A percentile compares a stretch with the other conserved stretches of the same genome.
Evolutionary conservation across 2,888 invertebrate genomes (phyloP).

Genomic region (Enoplolaimus lenunculus): DNA sequence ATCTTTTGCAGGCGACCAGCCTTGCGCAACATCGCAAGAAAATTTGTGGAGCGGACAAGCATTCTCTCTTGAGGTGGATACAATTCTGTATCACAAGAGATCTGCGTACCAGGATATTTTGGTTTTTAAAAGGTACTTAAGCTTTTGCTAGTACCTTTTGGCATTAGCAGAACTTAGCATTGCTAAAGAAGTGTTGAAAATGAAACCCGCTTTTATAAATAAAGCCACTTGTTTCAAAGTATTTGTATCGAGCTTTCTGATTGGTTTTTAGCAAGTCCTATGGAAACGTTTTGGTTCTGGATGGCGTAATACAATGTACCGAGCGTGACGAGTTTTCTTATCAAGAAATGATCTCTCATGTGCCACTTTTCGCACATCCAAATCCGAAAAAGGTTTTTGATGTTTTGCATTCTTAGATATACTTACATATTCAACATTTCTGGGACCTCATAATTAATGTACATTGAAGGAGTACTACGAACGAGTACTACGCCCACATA

Average conservation of each 20-base stretch:
- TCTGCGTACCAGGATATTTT: conserved; percentile 71
- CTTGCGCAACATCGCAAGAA: not conserved
- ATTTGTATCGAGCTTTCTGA: too few relatives aligned
- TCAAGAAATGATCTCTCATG: conserved; percentile 92
- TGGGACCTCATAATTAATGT: too few relatives aligned
- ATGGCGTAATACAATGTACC: conserved; percentile 91
- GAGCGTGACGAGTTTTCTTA: conserved; percentile 91
- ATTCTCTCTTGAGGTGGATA: conserved; percentile 67
- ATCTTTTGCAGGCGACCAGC: too few relatives aligned
- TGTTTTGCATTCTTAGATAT: too few relatives aligned
- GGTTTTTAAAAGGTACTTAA: conserved; percentile 65
- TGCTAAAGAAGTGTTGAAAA: too few relatives aligned
- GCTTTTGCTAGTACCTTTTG: too few relatives aligned
- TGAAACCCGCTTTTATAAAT: too few relatives aligned
- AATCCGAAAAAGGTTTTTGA: conserved; percentile 71
- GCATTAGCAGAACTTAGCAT: too few relatives aligned
- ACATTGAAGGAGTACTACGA: too few relatives aligned
- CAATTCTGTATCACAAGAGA: conserved; percentile 60
- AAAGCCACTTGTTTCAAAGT: too few relatives aligned
- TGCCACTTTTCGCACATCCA: conserved; percentile 78
- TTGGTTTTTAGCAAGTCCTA: conserved; percentile 56
- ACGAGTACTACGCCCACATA: too few relatives aligned
- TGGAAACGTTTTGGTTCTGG: conserved; percentile 72
- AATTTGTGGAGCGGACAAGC: conserved; percentile 72
- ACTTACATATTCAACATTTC: too few relatives aligned